phyloP scores from a whole-genome alignment of 2,888 invertebrate genomes.

The Thymelicus lineola region DNA sequence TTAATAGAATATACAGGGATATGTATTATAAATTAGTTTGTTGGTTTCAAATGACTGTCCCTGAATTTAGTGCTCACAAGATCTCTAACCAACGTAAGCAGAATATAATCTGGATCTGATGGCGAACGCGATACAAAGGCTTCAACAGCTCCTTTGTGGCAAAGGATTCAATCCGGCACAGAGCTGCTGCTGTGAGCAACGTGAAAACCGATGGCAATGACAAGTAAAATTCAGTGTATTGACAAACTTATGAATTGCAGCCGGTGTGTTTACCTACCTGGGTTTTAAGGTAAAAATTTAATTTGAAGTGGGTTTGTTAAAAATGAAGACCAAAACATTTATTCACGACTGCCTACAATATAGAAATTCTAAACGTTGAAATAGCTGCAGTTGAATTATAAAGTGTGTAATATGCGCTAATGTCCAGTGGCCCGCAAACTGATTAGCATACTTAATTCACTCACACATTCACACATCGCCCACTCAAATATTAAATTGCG shows the following conservation, averaged over 20 bases:
- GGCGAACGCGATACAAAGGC: slow-evolving; percentile 2
- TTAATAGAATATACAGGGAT: no score
- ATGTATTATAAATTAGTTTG: background rate
- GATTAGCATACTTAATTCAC: slow-evolving; percentile 76
- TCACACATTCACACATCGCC: slow-evolving; percentile 59
- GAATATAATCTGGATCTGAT: background rate
- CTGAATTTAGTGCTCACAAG: background rate
- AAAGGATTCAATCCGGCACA: background rate
- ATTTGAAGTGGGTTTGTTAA: no score
- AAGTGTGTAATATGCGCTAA: slow-evolving; percentile 59
- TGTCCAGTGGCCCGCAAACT: slow-evolving; percentile 70
- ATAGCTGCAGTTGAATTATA: slow-evolving; percentile 39
- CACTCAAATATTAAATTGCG: slow-evolving; percentile 67
- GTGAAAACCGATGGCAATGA: background rate
- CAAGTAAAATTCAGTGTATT: background rate
- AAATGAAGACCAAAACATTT: no score
- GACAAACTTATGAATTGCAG: background rate
- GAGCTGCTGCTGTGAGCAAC: background rate
- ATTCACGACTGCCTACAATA: background rate
- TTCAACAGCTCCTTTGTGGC: background rate
- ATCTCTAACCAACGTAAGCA: background rate
- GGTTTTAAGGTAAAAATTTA: no score
- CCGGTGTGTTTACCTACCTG: background rate
- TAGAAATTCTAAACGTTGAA: background rate
- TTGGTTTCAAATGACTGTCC: background rate